Percentiles rank a stretch among this genome's conserved stretches.
phyloP scores from a whole-genome alignment of 1,140 invertebrate genomes.

The Caenorhabditis tropicalis region DNA sequence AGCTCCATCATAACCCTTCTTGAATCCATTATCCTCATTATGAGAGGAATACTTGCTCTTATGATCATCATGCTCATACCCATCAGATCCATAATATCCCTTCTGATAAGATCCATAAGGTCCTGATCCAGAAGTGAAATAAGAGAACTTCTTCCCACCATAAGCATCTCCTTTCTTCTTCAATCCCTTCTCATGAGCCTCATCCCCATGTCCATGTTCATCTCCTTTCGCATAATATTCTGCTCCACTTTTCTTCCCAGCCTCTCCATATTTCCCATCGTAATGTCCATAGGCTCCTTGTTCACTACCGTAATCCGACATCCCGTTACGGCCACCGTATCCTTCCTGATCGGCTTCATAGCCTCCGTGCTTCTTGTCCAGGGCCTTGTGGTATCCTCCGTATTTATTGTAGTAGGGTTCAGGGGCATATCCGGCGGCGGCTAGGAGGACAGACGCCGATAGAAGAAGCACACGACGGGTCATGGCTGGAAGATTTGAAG shows the following conservation, averaged over 20 bases:
- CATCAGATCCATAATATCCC: conserved; percentile 56
- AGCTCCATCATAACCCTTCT: conserved; percentile 50
- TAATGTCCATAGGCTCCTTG: conserved; percentile 30
- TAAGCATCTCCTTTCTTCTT: conserved; percentile 50
- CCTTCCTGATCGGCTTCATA: conserved; percentile 18
- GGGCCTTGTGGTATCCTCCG: conserved; percentile 8
- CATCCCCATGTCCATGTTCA: conserved; percentile 22
- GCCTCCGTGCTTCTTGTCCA: conserved; percentile 17
- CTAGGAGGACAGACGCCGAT: neutral
- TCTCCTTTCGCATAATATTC: conserved; percentile 28
- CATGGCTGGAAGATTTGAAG: neutral
- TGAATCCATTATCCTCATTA: conserved; percentile 53
- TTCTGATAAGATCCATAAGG: conserved; percentile 55
- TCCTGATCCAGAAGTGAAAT: conserved; percentile 54
- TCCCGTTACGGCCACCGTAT: conserved; percentile 12
- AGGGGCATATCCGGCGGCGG: neutral
- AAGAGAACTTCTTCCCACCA: conserved; percentile 55
- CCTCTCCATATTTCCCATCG: conserved; percentile 26
- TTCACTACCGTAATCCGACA: conserved; percentile 37
- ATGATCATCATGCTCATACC: conserved; percentile 52
- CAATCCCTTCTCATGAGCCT: conserved; percentile 29
- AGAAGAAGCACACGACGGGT: conserved; percentile 30
- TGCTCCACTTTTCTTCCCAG: neutral
- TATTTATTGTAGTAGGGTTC: conserved; percentile 37
- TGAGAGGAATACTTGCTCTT: conserved; percentile 50